Evolutionary conservation across 2,888 invertebrate genomes (phyloP).

Genomic region (Caradrina kadenii): DNA sequence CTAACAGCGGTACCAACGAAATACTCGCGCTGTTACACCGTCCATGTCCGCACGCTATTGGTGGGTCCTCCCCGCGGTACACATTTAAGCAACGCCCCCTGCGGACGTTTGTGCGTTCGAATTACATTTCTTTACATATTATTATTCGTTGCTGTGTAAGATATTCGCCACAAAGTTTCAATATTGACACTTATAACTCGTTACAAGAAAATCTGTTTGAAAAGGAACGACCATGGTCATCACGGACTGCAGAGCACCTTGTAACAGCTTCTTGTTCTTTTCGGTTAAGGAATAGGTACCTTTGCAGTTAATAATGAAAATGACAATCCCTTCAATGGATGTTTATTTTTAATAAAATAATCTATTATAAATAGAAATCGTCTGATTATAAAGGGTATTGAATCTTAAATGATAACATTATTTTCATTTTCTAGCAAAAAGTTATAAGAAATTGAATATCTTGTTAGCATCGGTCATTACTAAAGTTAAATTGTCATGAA

Average conservation of each 20-base stretch:
- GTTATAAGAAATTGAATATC: slow-evolving; percentile 36
- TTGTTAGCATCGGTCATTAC: slow-evolving; percentile 6
- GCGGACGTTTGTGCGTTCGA: too few relatives aligned
- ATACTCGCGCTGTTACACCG: too few relatives aligned
- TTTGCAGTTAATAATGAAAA: slow-evolving; percentile 2
- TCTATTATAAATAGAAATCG: slow-evolving; percentile 8
- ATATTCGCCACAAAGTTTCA: slow-evolving; percentile 34
- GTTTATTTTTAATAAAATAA: background rate
- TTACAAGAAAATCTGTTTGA: slow-evolving; percentile 29
- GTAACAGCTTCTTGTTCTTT: background rate
- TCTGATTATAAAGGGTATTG: background rate
- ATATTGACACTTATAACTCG: slow-evolving; percentile 26
- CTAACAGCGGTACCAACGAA: too few relatives aligned
- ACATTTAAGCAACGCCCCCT: too few relatives aligned
- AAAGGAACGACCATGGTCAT: background rate
- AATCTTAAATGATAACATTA: slow-evolving; percentile 5
- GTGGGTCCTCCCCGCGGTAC: too few relatives aligned
- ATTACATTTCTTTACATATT: too few relatives aligned
- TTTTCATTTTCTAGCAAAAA: slow-evolving; percentile 42
- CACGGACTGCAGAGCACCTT: background rate
- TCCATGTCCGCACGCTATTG: too few relatives aligned
- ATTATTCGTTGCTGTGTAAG: background rate
- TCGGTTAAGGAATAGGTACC: slow-evolving; percentile 23
- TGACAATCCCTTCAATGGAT: background rate
- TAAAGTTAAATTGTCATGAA: slow-evolving; percentile 18